These are phyloP conservation scores for Diploptera punctata DNA, from an alignment of 2,888 invertebrate genomes.

Conservation along the genomic window DNA sequence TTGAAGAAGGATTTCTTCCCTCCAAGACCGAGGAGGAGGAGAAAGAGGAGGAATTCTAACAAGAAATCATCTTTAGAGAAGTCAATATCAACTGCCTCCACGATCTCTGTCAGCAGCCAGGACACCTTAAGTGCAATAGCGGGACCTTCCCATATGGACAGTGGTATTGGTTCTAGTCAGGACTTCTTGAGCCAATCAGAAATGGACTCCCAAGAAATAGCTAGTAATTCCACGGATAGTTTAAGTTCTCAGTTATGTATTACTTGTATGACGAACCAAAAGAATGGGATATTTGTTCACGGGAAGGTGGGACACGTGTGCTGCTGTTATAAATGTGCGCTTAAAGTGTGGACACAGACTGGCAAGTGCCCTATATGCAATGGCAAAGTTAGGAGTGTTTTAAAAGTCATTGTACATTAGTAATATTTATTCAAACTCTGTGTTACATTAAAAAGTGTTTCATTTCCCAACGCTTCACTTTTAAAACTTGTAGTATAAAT, in stretches of 20 bases:
- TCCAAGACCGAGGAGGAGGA: constrained; percentile 1
- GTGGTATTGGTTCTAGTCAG: constrained; percentile 19
- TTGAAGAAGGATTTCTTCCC: constrained; percentile 14
- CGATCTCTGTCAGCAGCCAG: neutral
- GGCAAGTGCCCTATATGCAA: constrained; percentile 74
- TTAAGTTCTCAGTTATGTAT: constrained; percentile 59
- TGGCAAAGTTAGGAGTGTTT: constrained; percentile 51
- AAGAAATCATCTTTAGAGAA: neutral
- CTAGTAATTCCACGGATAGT: neutral
- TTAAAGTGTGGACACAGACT: constrained; percentile 67
- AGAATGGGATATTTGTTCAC: constrained; percentile 73
- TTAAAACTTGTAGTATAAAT: too few species aligned
- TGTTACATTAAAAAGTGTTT: too few species aligned
- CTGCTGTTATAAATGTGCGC: constrained; percentile 74
- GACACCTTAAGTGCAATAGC: neutral
- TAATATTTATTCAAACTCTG: neutral
- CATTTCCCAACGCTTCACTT: too few species aligned
- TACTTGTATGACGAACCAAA: constrained; percentile 66
- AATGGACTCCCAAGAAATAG: neutral
- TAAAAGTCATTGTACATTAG: constrained; percentile 17
- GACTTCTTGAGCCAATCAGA: neutral
- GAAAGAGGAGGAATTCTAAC: neutral
- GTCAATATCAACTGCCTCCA: neutral
- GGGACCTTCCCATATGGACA: constrained; percentile 11
- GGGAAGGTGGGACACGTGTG: constrained; percentile 70